phyloP scores from a whole-genome alignment of 2,113 vertebrate genomes.

The Monopterus albus region DNA sequence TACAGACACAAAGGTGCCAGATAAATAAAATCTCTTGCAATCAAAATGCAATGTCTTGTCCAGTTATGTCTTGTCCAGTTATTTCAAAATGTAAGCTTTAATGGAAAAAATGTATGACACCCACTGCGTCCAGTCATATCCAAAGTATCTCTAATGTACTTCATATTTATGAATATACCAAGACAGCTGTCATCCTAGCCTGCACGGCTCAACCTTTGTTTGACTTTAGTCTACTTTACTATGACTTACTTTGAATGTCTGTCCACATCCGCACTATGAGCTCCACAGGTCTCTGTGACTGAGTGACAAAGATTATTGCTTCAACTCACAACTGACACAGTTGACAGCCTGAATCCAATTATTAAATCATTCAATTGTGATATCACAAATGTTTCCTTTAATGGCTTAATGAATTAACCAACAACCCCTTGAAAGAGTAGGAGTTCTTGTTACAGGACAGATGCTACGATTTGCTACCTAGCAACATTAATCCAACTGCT shows the following conservation, averaged over 20 bases:
- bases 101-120: conserved; percentile 2
- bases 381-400: conserved; percentile 4
- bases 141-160: conserved; percentile 21
- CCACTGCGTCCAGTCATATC: not conserved
- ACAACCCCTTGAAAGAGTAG: not conserved
- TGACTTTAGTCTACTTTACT: conserved; percentile 60
- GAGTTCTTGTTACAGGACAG: no score
- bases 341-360: conserved; percentile 38
- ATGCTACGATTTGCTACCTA: no score
- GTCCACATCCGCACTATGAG: conserved; percentile 43
- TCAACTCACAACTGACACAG: conserved; percentile 44
- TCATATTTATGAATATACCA: conserved; percentile 38
- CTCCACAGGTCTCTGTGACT: conserved; percentile 23
- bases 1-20: not conserved
- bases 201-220: conserved; percentile 64
- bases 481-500: not conserved
- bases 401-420: conserved; percentile 35
- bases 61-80: not conserved
- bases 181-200: conserved; percentile 31
- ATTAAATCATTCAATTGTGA: conserved; percentile 34
- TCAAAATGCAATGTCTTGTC: not conserved
- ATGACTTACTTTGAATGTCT: conserved; percentile 65
- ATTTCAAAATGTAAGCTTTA: not conserved
- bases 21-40: not conserved
- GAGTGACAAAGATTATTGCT: conserved; percentile 47